Evolutionary conservation across 2,797 vertebrate species (phyloP), one percentile per base, ranked within the genome.

Genomic region (Pelobates cultripes): DNA sequence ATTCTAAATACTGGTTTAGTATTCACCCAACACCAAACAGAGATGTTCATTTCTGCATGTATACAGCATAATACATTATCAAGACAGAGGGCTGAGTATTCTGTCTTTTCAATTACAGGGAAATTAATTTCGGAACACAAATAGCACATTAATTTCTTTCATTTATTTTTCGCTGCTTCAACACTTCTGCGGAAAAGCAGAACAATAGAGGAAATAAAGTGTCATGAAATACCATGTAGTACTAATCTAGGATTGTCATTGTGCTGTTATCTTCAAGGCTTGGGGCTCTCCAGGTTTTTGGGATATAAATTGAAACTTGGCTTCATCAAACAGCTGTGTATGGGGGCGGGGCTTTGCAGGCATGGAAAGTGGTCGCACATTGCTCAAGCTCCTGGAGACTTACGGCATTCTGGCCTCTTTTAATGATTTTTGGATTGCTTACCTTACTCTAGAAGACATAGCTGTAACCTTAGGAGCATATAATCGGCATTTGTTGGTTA

Each of bases 91-190:
- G 77, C 77, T 79, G 77, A 76, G 43, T 75, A 79, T 71, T 79
- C 77, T 79, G 82, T 84, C 82, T 75, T 84, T 84, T 84, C 82
- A 84, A 66, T 79, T 72, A 66, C 73, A 84, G 75, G 67, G 67
- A 84, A 84, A 84, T 84, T 83, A 78, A 83, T 83, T 83, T 79
- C 15, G 44, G 61, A 83, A 79, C 81, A 79, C 81, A 83, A 83
- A 79, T 79, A 75, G 77, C 77, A 70, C 73, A 79, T 79, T 78
- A 66, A 75, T 83, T 83, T 71, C 66, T 64, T 66, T 55, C 71
- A 83, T 83, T 83, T 76, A 83, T 83, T 83, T 83, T 83, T 70
- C 44, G 55, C 77, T 83, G 81, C 67, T 83, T 79, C 77, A 70
- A 83, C 81, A 83, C 78, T 83, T 83, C 81, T 79, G 81, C 76